Conservation (phyloP, 2,797 vertebrate genomes). For the Mormyrus proboscirostris region DNA sequence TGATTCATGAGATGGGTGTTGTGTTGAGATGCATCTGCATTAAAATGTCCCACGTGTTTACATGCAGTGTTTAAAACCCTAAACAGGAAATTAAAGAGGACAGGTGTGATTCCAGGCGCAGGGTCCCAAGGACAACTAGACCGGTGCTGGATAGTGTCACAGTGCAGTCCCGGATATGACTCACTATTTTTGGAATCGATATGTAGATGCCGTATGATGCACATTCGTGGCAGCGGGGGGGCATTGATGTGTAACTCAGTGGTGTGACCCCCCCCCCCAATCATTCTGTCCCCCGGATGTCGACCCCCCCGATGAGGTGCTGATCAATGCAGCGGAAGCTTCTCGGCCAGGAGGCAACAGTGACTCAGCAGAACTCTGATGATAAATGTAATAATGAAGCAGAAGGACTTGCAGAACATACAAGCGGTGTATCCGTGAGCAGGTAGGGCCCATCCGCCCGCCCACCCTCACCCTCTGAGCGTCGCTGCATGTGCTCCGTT, state of each 20-base stretch:
- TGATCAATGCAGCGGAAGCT: neutral
- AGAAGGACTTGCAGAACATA: neutral
- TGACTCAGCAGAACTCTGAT: neutral
- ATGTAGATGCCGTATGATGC: neutral
- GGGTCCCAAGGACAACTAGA: too few relatives aligned
- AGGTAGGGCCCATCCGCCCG: neutral
- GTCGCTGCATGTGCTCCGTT: neutral
- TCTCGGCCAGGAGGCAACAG: neutral
- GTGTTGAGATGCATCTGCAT: neutral
- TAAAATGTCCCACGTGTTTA: neutral
- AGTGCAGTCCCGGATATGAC: neutral
- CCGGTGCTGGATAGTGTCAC: neutral
- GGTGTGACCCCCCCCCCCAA: neutral
- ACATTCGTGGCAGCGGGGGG: neutral
- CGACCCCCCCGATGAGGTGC: constrained; percentile 7
- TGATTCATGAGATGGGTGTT: neutral
- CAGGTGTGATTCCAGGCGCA: neutral
- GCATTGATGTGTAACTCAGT: neutral
- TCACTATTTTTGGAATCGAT: neutral
- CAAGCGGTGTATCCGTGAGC: too few relatives aligned
- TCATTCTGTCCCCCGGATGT: neutral
- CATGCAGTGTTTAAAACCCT: neutral
- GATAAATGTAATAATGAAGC: neutral
- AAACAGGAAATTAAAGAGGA: neutral
- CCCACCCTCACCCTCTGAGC: neutral